Conservation (phyloP, 2,888 invertebrate genomes). For the Baccha elongata region DNA sequence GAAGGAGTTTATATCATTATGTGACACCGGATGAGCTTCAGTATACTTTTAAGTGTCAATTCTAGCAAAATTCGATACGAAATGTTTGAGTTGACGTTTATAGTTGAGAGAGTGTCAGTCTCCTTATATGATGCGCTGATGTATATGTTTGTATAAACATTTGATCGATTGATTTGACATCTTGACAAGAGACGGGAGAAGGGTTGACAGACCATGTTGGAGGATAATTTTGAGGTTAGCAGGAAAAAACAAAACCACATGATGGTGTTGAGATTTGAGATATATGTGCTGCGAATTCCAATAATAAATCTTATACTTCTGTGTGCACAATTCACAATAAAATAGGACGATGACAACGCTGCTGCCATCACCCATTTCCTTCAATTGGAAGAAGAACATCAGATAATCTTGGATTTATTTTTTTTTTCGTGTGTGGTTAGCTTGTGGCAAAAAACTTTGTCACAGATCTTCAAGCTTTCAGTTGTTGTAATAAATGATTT, state of each 20-base stretch:
- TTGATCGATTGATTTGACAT: conserved; percentile 69
- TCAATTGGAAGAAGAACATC: not conserved
- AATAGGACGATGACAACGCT: not conserved
- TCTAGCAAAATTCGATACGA: conserved; percentile 54
- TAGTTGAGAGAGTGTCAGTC: conserved; percentile 63
- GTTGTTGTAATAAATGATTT: conserved; percentile 65
- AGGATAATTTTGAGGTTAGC: conserved; percentile 58
- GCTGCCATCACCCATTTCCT: not conserved
- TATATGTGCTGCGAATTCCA: conserved; percentile 56
- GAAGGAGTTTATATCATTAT: conserved; percentile 40
- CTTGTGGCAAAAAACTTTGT: conserved; percentile 4
- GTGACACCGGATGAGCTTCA: not conserved
- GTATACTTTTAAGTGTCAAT: conserved; percentile 44
- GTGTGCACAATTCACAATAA: conserved; percentile 29
- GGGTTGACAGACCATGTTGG: not conserved
- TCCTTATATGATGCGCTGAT: conserved; percentile 46
- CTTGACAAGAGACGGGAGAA: conserved; percentile 40
- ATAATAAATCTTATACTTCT: conserved; percentile 65
- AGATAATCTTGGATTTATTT: conserved; percentile 25
- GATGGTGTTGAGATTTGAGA: conserved; percentile 46
- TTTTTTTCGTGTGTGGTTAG: conserved; percentile 1
- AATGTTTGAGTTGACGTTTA: conserved; percentile 63
- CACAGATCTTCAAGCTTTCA: conserved; percentile 17
- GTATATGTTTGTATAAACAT: too few relatives aligned
- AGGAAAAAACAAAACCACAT: conserved; percentile 37